phyloP scores from a whole-genome alignment of 2,113 vertebrate genomes.

The Uropsilus gracilis region DNA sequence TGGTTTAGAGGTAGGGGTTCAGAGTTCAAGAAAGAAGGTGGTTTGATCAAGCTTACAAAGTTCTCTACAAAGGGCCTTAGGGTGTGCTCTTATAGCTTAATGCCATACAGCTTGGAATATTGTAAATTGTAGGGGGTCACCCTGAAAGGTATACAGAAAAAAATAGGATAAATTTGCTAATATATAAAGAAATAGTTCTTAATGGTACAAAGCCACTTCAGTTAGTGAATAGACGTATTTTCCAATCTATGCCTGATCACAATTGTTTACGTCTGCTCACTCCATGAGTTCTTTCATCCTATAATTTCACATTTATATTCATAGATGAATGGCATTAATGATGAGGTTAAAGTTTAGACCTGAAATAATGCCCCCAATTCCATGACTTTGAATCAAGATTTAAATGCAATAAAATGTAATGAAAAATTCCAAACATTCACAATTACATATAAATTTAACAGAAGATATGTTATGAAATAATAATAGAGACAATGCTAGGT shows the following conservation, averaged over 20 bases:
- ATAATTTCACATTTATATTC: neutral
- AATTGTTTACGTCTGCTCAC: neutral
- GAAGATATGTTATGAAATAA: neutral
- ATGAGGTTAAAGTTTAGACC: conserved; percentile 22
- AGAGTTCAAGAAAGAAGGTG: neutral
- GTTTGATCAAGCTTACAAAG: neutral
- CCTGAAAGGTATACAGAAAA: neutral
- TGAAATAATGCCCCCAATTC: conserved; percentile 37
- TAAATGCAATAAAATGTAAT: conserved; percentile 6
- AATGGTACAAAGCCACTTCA: neutral
- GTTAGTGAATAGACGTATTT: neutral
- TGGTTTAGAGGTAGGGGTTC: neutral
- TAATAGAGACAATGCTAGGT: neutral
- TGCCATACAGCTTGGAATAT: neutral
- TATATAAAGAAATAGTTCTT: neutral
- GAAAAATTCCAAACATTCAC: neutral
- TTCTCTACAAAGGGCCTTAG: neutral
- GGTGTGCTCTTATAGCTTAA: neutral
- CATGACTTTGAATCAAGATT: neutral
- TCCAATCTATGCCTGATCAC: fast-evolving
- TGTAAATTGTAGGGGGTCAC: neutral
- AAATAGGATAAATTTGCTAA: neutral
- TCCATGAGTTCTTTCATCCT: neutral
- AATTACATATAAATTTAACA: neutral
- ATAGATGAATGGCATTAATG: neutral